Base-by-base conservation (phyloP, 1,140 invertebrate genomes). In the Chelonus insularis region DNA sequence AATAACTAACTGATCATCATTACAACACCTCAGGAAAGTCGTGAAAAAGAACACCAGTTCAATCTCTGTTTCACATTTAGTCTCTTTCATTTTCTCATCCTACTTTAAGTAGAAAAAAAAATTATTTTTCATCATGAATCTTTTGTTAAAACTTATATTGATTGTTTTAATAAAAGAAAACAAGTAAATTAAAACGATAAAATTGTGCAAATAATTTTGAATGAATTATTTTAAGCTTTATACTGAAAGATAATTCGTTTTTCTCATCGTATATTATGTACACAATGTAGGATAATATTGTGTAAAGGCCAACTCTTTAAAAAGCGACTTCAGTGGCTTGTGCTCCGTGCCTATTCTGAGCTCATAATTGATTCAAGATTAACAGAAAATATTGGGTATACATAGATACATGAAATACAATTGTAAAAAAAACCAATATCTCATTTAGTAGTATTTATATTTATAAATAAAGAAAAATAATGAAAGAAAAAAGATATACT, bases 11-110 rank as follows among this genome's bases (percentile, higher is more conserved):
- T 52, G 37, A 63, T 57, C n/a, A 57, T 41, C 39, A 57, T n/a
- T n/a, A 36, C 60, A 57, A 39, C 57, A 51, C 56, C 60, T 68
- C 67, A 64, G 54, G 58, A n/a, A n/a, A n/a, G 55, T 68, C 54
- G 54, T 52, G 57, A 52, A 68, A 61, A 57, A 62, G 37, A 54
- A 62, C 51, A 65, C 57, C 50, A 37, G 29, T 14, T 25, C 32
- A 50, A 45, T 25, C 18, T 11, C 37, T 25, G 23, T 51, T 59
- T 59, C 25, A 57, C 50, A 36, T 11, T 55, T 14, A 52, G 34
- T 55, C 54, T 23, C 16, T 16, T 55, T 55, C 37, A 14, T 55
- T 55, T 41, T 55, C 18, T 55, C 52, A 41, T 39, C 52, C 52
- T 41, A 55, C 4, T 7, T 18, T 34, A 6, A 21, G 9, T 6